Evolutionary conservation across 64 coral and sea anemone species (phyloP), one percentile per base, ranked within the genome.

Genomic region (Stylophora pistillata): DNA sequence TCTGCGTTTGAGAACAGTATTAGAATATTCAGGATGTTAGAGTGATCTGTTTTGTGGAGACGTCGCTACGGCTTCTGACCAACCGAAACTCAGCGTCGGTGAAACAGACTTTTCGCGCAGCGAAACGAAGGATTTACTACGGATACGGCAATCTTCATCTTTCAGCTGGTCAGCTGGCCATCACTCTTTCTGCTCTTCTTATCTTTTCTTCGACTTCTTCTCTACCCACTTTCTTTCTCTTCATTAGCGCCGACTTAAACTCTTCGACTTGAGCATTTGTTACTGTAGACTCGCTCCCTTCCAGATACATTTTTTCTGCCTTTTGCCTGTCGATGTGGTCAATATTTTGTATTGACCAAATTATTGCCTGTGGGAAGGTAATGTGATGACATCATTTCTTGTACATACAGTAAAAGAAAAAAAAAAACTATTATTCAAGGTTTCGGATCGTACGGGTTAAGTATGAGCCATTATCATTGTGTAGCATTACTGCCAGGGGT

Each of bases 281-380:
- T 0, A 84, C 80, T 15, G 80, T 62, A 15, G n/a, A 15, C 21
- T 71, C 15, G 20, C 37, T 68, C 12, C 89, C 89, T 0, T 47
- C 29, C 15, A 10, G 25, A 32, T 25, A 90, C 55, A 74, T 72
- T 47, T 28, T 18, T 25, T 90, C 89, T 3, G 89, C 89, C 20
- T 9, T 74, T 53, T 74, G 2, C 17, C 31, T 5, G 33, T 90
- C 55, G 10, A 83, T 55, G n/a, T 74, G 32, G 10, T 90, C 55
- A 2, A 90, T 90, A 12, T 90, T n/a, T 53, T 73, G 57, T 27
- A 90, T 58, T 16, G 78, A 72, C 52, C 26, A 84, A 25, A 90
- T 90, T 3, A 90, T 74, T 29, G 78, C 89, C 89, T 90, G 1
- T 15, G 37, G 33, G 55, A 21, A 58, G 52, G 83, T 17, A 90